A percentile compares a stretch with the other conserved stretches of the same genome.
Evolutionary conservation across 2,113 vertebrate species (phyloP).

Genomic region (Eudyptes chrysolophus): DNA sequence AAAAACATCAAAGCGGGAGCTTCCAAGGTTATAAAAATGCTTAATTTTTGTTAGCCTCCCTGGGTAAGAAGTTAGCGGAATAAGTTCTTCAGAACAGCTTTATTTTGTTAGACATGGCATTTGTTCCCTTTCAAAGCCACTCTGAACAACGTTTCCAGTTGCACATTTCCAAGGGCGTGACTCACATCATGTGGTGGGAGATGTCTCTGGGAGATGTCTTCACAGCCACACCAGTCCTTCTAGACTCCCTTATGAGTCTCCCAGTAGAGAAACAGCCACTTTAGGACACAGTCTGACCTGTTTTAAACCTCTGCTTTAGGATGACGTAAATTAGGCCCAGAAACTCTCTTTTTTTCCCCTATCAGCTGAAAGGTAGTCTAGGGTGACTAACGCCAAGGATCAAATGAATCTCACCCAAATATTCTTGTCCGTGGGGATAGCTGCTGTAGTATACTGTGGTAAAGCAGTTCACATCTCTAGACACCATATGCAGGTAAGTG

Average conservation of each 20-base stretch:
- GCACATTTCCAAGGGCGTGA: background rate
- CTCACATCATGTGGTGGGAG: background rate
- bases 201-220: background rate
- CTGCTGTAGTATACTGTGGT: background rate
- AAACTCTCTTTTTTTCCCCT: background rate
- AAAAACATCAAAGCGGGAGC: background rate
- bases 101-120: background rate
- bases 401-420: background rate
- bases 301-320: background rate
- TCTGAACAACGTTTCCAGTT: background rate
- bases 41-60: background rate
- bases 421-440: background rate
- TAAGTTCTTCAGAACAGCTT: background rate
- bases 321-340: background rate
- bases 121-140: constrained; percentile 6
- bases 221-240: background rate
- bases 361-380: background rate
- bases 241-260: background rate
- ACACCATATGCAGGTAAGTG: background rate
- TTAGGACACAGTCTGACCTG: background rate
- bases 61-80: background rate
- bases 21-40: constrained; percentile 10
- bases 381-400: background rate
- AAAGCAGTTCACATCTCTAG: background rate
- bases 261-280: background rate